phyloP scores from a whole-genome alignment of 1,140 invertebrate genomes.

The Doryteuthis pealeii region DNA sequence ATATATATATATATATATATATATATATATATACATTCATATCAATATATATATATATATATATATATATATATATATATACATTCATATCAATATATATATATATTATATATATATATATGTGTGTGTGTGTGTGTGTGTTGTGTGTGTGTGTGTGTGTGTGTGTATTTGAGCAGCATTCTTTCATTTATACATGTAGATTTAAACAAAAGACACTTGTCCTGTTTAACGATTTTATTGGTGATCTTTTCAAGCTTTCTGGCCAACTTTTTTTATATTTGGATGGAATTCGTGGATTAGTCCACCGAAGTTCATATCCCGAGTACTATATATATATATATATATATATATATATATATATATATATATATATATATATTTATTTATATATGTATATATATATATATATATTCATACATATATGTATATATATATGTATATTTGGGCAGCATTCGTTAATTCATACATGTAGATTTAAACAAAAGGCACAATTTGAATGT shows the following conservation, averaged over 20 bases:
- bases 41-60: background rate
- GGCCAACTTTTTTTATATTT: too few species aligned
- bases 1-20: background rate
- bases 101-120: background rate
- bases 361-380: background rate
- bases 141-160: background rate
- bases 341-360: conserved; percentile 3
- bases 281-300: too few species aligned
- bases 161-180: too few species aligned
- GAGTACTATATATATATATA: background rate
- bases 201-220: background rate
- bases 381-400: background rate
- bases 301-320: too few species aligned
- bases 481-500: background rate
- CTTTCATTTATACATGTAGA: background rate
- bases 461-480: background rate
- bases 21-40: background rate
- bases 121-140: background rate
- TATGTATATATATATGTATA: background rate
- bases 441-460: too few species aligned
- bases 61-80: background rate
- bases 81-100: background rate
- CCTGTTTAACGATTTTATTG: too few species aligned
- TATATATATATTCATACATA: background rate
- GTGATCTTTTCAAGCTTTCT: too few species aligned